A percentile compares a stretch with the other conserved stretches of the same genome.
Evolutionary conservation across 2,797 vertebrate genomes (phyloP).

Genomic region (Smutsia temminckii): DNA sequence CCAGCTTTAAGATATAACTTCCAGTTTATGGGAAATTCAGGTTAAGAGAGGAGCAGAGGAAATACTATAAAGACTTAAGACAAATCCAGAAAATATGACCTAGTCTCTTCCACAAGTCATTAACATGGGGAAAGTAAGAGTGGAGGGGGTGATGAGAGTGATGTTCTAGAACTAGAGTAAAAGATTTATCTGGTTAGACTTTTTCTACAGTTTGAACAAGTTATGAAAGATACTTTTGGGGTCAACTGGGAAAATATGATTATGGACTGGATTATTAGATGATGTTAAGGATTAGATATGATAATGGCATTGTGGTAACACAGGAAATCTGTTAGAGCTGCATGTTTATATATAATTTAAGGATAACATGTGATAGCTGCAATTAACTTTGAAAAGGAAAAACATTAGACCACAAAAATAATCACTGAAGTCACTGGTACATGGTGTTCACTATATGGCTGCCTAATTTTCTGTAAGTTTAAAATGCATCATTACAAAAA

Average conservation of each 20-base stretch:
- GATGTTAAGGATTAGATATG: not conserved
- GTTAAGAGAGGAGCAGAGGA: not conserved
- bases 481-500: constrained; percentile 14
- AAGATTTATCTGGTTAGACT: not conserved
- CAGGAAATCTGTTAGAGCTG: not conserved
- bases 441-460: not conserved
- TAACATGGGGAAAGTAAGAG: not conserved
- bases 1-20: not conserved
- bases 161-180: not conserved
- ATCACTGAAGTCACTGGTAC: not conserved
- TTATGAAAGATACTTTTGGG: not conserved
- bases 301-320: not conserved
- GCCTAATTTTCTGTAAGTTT: not conserved
- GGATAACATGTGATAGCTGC: not conserved
- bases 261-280: not conserved
- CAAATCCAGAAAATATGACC: not conserved
- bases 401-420: not conserved
- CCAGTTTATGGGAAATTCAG: not conserved
- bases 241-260: not conserved
- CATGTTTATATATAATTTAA: not conserved
- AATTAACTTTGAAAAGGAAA: constrained; percentile 29
- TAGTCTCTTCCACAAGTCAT: not conserved
- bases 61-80: not conserved
- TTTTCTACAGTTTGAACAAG: not conserved
- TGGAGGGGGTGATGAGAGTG: not conserved